Conservation (phyloP, 2,888 invertebrate species). For the Marasmarcha lunaedactyla region DNA sequence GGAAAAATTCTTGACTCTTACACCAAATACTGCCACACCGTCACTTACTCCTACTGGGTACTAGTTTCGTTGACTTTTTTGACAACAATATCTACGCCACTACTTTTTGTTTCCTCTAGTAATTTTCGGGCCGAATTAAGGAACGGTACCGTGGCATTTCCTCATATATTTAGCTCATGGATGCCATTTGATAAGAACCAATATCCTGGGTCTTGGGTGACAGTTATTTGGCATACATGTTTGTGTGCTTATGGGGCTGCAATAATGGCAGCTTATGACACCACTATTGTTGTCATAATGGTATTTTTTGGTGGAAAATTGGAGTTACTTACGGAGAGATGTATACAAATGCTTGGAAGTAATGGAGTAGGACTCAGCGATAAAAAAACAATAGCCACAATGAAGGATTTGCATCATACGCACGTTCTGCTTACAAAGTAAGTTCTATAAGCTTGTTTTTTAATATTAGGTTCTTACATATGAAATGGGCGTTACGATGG, state of each 20-base stretch:
- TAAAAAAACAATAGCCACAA: constrained; percentile 19
- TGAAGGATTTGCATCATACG: constrained; percentile 32
- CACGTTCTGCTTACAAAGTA: constrained; percentile 41
- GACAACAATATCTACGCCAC: constrained; percentile 30
- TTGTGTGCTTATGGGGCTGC: constrained; percentile 34
- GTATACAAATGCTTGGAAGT: constrained; percentile 32
- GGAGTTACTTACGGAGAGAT: constrained; percentile 39
- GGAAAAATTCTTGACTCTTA: constrained; percentile 31
- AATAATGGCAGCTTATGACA: constrained; percentile 43
- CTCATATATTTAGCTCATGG: constrained; percentile 55
- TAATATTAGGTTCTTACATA: too few relatives aligned
- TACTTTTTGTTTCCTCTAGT: constrained; percentile 31
- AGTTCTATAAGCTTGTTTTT: too few relatives aligned
- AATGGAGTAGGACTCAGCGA: constrained; percentile 19
- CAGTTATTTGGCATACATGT: constrained; percentile 33
- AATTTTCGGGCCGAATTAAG: constrained; percentile 29
- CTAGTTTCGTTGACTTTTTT: constrained; percentile 37
- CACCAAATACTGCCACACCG: constrained; percentile 38
- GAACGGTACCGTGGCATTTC: constrained; percentile 40
- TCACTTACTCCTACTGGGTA: constrained; percentile 45
- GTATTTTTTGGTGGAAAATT: constrained; percentile 50
- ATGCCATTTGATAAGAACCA: constrained; percentile 45
- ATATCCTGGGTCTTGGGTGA: constrained; percentile 43
- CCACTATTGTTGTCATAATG: constrained; percentile 36
- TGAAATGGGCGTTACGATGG: too few relatives aligned